These are phyloP conservation scores for Megalurothrips usitatus DNA, from an alignment of 2,888 invertebrate genomes.

Conservation along the genomic window DNA sequence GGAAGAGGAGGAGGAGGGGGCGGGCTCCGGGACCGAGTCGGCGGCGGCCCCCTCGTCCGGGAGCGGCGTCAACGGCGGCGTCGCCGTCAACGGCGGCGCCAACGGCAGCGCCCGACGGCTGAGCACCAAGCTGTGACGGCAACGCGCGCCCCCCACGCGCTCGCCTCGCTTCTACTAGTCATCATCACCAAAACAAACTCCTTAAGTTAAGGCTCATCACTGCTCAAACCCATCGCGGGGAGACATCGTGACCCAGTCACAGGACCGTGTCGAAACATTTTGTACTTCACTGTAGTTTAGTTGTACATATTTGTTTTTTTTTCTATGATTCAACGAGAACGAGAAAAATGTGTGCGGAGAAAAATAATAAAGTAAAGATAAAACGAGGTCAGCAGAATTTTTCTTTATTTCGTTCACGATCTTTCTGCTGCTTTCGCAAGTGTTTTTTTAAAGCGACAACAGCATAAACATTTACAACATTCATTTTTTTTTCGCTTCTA, in stretches of 20 bases:
- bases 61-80: background rate
- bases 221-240: too few species aligned
- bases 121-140: slow-evolving; percentile 2
- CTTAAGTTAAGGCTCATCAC: background rate
- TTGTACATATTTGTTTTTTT: too few species aligned
- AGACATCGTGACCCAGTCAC: too few species aligned
- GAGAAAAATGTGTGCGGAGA: background rate
- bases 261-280: too few species aligned
- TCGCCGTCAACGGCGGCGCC: background rate
- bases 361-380: background rate
- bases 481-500: background rate
- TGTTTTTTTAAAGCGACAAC: background rate
- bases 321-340: too few species aligned
- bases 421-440: background rate
- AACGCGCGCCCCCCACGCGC: background rate
- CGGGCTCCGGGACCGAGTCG: background rate
- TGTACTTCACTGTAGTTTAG: too few species aligned
- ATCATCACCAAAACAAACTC: slow-evolving; percentile 10
- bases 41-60: background rate
- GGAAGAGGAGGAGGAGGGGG: slow-evolving; percentile 16
- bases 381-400: background rate
- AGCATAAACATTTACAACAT: background rate
- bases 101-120: background rate
- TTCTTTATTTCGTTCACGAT: background rate
- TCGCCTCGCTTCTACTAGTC: background rate